Conservation (phyloP, 2,888 invertebrate genomes). For the Aproaerema taeniolella region DNA sequence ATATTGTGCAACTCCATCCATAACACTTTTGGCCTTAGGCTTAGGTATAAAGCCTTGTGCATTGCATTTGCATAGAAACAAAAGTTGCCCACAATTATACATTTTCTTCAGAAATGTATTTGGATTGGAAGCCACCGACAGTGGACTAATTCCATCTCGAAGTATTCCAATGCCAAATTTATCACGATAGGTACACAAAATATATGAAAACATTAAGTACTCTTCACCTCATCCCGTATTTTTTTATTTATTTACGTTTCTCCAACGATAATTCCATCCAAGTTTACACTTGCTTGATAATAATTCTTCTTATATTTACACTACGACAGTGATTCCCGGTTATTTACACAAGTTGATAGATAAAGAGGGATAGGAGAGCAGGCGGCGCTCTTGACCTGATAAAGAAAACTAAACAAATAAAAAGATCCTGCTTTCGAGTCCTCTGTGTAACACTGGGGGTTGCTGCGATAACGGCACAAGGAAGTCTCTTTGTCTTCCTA, state of each 20-base stretch:
- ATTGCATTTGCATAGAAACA: no score
- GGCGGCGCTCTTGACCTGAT: conserved; percentile 60
- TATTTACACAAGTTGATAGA: conserved; percentile 66
- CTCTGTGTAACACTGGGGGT: conserved; percentile 60
- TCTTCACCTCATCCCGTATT: conserved; percentile 31
- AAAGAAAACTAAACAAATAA: conserved; percentile 61
- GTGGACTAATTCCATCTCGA: conserved; percentile 16
- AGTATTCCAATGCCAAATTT: conserved; percentile 15
- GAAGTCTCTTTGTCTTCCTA: neutral
- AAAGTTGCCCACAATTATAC: no score
- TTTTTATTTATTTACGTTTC: conserved; percentile 45
- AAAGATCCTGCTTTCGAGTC: conserved; percentile 45
- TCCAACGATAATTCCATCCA: conserved; percentile 45
- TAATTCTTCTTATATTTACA: conserved; percentile 64
- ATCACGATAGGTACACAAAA: conserved; percentile 18
- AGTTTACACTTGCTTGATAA: conserved; percentile 58
- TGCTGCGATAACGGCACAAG: conserved; percentile 35
- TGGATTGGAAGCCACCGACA: conserved; percentile 10
- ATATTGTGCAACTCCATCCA: no score
- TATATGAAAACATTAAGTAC: conserved; percentile 29
- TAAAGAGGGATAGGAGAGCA: conserved; percentile 61
- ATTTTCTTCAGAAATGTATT: no score
- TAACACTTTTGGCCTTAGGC: no score
- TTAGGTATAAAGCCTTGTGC: no score
- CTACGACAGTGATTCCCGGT: conserved; percentile 52